These are phyloP conservation scores for Carcina quercana DNA, from an alignment of 2,888 invertebrate genomes.

Conservation along the genomic window DNA sequence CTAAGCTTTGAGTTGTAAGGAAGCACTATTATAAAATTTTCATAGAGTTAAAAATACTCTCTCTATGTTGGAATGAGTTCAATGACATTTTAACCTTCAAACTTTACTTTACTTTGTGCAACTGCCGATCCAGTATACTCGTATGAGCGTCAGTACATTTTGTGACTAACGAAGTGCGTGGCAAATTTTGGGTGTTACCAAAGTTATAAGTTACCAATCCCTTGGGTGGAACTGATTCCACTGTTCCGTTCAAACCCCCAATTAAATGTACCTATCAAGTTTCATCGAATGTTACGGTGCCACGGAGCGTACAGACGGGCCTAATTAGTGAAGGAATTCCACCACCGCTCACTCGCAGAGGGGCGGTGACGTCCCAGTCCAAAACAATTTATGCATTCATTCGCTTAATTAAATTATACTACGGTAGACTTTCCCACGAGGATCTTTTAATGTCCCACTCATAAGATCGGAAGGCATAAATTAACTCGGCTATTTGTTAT, in stretches of 20 bases:
- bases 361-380: slow-evolving; percentile 16
- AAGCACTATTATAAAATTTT: too few relatives aligned
- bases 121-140: too few relatives aligned
- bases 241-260: slow-evolving; percentile 14
- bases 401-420: slow-evolving; percentile 49
- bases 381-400: slow-evolving; percentile 41
- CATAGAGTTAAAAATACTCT: too few relatives aligned
- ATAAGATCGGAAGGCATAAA: slow-evolving; percentile 55
- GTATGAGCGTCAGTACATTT: too few relatives aligned
- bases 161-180: too few relatives aligned
- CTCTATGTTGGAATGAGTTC: too few relatives aligned
- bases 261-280: slow-evolving; percentile 10
- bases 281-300: slow-evolving; percentile 7
- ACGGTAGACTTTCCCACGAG: slow-evolving; percentile 38
- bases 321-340: slow-evolving; percentile 18
- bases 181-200: too few relatives aligned
- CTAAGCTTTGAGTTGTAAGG: too few relatives aligned
- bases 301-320: slow-evolving; percentile 8
- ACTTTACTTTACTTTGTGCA: too few relatives aligned
- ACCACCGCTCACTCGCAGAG: slow-evolving; percentile 7
- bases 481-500: slow-evolving; percentile 55
- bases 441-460: slow-evolving; percentile 54
- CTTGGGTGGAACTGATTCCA: too few relatives aligned
- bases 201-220: too few relatives aligned
- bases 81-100: too few relatives aligned